Evolutionary conservation across 1,140 invertebrate species (phyloP).

Genomic region (Neelides sp.): DNA sequence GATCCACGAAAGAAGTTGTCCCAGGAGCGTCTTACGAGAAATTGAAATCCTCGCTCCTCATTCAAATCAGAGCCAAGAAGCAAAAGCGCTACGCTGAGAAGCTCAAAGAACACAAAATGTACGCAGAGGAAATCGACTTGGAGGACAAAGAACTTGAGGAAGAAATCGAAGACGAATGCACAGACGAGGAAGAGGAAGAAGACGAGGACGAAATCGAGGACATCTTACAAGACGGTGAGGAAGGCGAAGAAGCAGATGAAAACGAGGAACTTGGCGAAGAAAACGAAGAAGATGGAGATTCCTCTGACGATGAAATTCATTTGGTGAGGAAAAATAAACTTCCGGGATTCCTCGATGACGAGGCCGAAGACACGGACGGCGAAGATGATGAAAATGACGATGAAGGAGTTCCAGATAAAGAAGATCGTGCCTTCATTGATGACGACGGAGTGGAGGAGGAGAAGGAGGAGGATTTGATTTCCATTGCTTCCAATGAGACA

Average conservation of each 20-base stretch:
- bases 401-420: conserved; percentile 17
- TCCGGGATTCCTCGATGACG: conserved; percentile 36
- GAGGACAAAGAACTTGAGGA: conserved; percentile 37
- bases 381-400: conserved; percentile 34
- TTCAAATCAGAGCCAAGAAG: conserved; percentile 47
- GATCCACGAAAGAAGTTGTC: too few species aligned
- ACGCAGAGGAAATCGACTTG: conserved; percentile 34
- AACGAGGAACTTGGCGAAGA: conserved; percentile 37
- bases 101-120: conserved; percentile 37
- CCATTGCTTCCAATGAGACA: too few species aligned
- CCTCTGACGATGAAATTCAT: conserved; percentile 22
- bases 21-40: conserved; percentile 46
- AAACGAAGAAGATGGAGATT: conserved; percentile 33
- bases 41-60: conserved; percentile 48
- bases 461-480: conserved; percentile 4
- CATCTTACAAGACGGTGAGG: conserved; percentile 35
- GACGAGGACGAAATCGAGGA: conserved; percentile 34
- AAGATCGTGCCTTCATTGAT: conserved; percentile 35
- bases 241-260: conserved; percentile 34
- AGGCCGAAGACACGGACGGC: conserved; percentile 38
- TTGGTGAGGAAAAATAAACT: conserved; percentile 30
- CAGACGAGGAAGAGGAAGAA: conserved; percentile 35
- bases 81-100: conserved; percentile 50
- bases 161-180: conserved; percentile 32
- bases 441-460: conserved; percentile 36